Percentiles rank a stretch among this genome's conserved stretches.
These are phyloP conservation scores for Microtus ochrogaster DNA, from an alignment of 2,113 vertebrate species.

Conservation along the genomic window DNA sequence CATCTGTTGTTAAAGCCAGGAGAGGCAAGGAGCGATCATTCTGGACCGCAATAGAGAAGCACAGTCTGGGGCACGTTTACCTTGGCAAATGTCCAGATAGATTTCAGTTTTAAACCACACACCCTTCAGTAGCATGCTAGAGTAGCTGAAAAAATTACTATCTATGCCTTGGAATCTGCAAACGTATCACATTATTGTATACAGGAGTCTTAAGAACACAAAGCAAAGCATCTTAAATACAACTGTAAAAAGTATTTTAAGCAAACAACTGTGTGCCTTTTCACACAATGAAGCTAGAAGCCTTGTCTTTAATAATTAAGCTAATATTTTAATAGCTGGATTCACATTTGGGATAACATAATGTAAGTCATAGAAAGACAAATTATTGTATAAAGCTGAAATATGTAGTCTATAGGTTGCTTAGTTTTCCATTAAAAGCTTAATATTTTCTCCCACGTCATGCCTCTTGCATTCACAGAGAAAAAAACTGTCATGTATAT, in stretches of 20 bases:
- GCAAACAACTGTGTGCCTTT: neutral
- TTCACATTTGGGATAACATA: slow-evolving; percentile 42
- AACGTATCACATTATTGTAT: neutral
- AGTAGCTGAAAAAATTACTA: neutral
- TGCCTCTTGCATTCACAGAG: neutral
- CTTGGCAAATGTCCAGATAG: neutral
- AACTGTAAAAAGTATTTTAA: neutral
- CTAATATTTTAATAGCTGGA: neutral
- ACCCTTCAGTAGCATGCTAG: neutral
- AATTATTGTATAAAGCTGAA: slow-evolving; percentile 6
- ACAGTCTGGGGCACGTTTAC: neutral
- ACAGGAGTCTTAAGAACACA: neutral
- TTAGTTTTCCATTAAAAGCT: neutral
- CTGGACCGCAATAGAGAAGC: neutral
- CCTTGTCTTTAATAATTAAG: neutral
- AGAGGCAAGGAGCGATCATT: neutral
- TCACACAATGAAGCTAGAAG: neutral
- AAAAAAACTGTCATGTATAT: neutral
- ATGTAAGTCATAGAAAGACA: slow-evolving; percentile 4
- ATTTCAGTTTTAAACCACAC: neutral
- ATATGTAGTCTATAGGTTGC: neutral
- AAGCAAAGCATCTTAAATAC: slow-evolving; percentile 21
- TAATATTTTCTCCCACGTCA: neutral
- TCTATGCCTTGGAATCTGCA: neutral
- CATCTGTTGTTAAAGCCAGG: neutral